Base-by-base conservation (phyloP, 1,140 invertebrate genomes). In the Augochlora pura region DNA sequence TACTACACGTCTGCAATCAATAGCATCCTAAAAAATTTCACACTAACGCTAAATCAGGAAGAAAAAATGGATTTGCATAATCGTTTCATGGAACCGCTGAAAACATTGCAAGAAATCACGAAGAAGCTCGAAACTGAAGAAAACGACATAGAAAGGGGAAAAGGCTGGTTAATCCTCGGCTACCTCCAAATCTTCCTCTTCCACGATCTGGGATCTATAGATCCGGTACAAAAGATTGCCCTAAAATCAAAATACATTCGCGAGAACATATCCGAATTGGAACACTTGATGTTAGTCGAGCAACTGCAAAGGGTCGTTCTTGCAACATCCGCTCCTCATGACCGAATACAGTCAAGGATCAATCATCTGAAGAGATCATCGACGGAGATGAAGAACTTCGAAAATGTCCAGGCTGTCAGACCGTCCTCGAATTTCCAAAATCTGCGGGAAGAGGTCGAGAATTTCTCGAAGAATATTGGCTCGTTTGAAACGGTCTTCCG, bases 211-310 rank as follows among this genome's bases (percentile, higher is more conserved):
- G 93, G 92, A 21, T 80, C 87, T 46, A 95, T 97, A 23, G 97
- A 98, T 93, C 96, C 96, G 1, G 94, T 96, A 0, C 94, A 96
- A 64, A 97, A 97, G 88, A 94, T 95, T 57, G 91, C 93, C 1
- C 88, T 97, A 0, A 96, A 96, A 90, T 92, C 95, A 8, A 88
- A 94, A 63, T 96, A 97, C 73, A 90, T 95, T 16, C 88, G 94
- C 18, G 95, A 97, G 87, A 96, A 97, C 83, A 93, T 95, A 0
- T 81, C n/a, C 0, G 91, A 93, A 72, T 80, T 87, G 10, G 39
- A 84, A 54, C 88, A 75, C 6, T 86, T 88, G 0, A 80, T 91
- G 39, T 89, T 90, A 18, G 68, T 88, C 2, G 83, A 87, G 23
- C 57, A 57, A 5, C 62, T 92, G 7, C 84, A 92, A 39, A 86